These are phyloP conservation scores for Platycnemis pennipes DNA, from an alignment of 2,888 invertebrate species.

Conservation along the genomic window DNA sequence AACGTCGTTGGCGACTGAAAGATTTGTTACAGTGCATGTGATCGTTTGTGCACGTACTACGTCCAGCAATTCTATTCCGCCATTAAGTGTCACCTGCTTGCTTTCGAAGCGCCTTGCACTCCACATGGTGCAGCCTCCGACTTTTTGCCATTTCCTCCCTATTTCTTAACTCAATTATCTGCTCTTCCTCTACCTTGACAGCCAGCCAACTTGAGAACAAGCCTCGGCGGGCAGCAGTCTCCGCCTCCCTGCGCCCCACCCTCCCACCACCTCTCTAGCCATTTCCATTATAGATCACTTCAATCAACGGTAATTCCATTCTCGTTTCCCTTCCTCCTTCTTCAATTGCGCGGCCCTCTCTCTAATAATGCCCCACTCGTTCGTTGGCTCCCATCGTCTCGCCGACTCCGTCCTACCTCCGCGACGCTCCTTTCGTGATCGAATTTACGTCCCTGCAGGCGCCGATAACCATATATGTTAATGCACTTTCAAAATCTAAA, in stretches of 20 bases:
- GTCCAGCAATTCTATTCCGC: not conserved
- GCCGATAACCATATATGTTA: conserved; percentile 42
- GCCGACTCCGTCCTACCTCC: not conserved
- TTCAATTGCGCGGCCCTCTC: not conserved
- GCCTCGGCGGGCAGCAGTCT: not conserved
- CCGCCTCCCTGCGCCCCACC: not conserved
- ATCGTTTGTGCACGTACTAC: not conserved
- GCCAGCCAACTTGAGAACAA: not conserved
- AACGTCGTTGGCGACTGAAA: not conserved
- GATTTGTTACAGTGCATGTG: not conserved
- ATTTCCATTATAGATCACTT: conserved; percentile 50
- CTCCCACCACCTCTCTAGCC: not conserved
- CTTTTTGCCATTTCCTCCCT: conserved; percentile 29
- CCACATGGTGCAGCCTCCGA: not conserved
- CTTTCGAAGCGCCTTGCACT: not conserved
- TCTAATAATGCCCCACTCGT: not conserved
- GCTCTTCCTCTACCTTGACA: not conserved
- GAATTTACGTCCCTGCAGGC: not conserved
- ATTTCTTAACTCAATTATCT: conserved; percentile 47
- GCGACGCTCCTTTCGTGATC: not conserved
- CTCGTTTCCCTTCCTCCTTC: not conserved
- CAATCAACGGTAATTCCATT: conserved; percentile 49
- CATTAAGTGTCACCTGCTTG: not conserved
- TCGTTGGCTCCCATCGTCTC: not conserved
- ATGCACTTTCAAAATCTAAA: not conserved